Evolutionary conservation across 1,140 invertebrate genomes (phyloP).

Genomic region (Tetragonula clypearis): DNA sequence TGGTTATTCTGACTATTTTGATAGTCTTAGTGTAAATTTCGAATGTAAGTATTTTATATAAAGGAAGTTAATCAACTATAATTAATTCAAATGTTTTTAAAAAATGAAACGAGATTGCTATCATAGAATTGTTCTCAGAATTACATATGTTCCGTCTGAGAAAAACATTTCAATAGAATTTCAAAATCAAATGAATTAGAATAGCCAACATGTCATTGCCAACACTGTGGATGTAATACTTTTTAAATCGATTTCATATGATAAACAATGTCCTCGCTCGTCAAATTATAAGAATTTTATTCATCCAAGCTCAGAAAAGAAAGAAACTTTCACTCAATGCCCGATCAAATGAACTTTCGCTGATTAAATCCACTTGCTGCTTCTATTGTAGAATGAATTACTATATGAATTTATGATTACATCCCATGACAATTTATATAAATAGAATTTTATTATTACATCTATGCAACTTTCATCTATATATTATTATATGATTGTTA

Average conservation of each 20-base stretch:
- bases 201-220: background rate
- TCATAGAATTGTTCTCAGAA: background rate
- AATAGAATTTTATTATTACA: background rate
- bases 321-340: too few relatives aligned
- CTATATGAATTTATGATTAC: too few relatives aligned
- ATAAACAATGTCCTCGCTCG: background rate
- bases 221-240: background rate
- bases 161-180: background rate
- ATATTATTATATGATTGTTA: background rate
- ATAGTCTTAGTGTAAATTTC: background rate
- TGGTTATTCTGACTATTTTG: too few relatives aligned
- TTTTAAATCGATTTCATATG: background rate
- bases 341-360: too few relatives aligned
- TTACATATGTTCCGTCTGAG: background rate
- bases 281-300: too few relatives aligned
- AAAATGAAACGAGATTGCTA: too few relatives aligned
- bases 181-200: background rate
- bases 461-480: slow-evolving; percentile 41
- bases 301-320: too few relatives aligned
- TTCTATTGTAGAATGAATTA: too few relatives aligned
- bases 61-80: background rate
- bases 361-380: too few relatives aligned
- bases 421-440: too few relatives aligned
- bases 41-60: background rate
- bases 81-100: background rate